Conservation (phyloP, 1,140 invertebrate genomes). For the Drosophila tropicalis region DNA sequence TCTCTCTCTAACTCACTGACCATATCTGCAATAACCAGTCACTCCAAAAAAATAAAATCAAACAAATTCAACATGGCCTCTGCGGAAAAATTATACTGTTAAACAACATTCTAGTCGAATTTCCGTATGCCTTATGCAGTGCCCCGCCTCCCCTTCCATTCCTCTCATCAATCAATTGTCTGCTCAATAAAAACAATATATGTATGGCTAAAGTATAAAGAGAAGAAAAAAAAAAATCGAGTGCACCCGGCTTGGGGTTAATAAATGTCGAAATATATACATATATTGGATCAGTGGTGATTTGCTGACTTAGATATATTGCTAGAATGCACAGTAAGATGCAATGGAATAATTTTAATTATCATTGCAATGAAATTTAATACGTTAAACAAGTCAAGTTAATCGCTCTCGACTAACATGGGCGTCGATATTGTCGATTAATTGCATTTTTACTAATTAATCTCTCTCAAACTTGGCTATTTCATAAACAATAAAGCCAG, state of each 20-base stretch:
- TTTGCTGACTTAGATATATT: neutral
- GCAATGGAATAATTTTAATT: neutral
- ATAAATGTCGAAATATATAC: constrained; percentile 26
- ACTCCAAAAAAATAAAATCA: neutral
- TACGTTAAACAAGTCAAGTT: neutral
- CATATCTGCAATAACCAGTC: constrained; percentile 44
- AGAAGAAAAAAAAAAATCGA: constrained; percentile 40
- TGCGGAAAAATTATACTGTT: constrained; percentile 25
- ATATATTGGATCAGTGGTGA: neutral
- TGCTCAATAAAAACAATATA: constrained; percentile 33
- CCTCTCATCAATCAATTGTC: constrained; percentile 34
- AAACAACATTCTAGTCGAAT: constrained; percentile 57
- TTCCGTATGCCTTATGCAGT: constrained; percentile 55
- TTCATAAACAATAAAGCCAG: no score
- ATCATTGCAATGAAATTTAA: constrained; percentile 1
- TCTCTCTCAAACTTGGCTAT: neutral
- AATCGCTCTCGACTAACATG: neutral
- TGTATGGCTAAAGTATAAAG: constrained; percentile 2
- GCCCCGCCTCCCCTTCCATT: neutral
- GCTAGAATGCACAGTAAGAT: neutral
- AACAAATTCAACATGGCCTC: constrained; percentile 37
- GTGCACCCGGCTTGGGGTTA: constrained; percentile 36
- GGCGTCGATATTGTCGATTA: neutral
- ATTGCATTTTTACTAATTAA: neutral
- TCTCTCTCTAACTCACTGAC: constrained; percentile 15